Evolutionary conservation across 2,113 vertebrate genomes (phyloP), one percentile per base, ranked within the genome.

Genomic region (Heterotilapia buettikoferi): DNA sequence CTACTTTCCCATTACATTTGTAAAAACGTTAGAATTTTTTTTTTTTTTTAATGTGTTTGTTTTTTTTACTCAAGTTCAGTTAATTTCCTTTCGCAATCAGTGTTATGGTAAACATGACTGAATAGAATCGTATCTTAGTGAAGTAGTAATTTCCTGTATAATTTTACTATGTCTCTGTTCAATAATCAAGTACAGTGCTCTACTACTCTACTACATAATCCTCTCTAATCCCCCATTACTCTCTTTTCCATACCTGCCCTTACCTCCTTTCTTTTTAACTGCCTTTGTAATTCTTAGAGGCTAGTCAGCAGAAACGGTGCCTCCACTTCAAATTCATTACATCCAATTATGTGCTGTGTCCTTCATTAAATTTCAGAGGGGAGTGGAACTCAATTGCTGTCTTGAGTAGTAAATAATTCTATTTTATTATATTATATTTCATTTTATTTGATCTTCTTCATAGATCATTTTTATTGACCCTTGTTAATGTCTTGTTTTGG

Each of bases 301-400:
- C 76, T 12, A 47, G 90, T 93, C 90, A 90, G 92, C 90, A 89
- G 29, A 91, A 92, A 66, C 7, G 13, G 61, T 73, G 40, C 6
- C n/a, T 57, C 59, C 52, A 82, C 83, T 88, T 83, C 63, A 85
- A 40, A 85, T 86, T 93, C 85, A 89, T 92, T 92, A 84, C 24
- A 8, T 81, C 87, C 90, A 85, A 92, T 93, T 92, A 90, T 47
- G 24, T 2, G 16, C 24, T 24, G 38, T 78, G 87, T 93, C 90
- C 85, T 88, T 93, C 85, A 90, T 81, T 13, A 9, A 19, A 52
- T 56, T 85, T 81, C 73, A 78, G 10, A 85, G 56, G n/a, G 61
- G 80, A 52, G 80, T 24, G 36, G 57, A 36, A 53, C 54, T 16
- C 40, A 38, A 59, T 24, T 7, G 52, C 52, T 59, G 81, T 53